These are phyloP conservation scores for Microdon myrmicae DNA, from an alignment of 2,888 invertebrate species.

Conservation along the genomic window DNA sequence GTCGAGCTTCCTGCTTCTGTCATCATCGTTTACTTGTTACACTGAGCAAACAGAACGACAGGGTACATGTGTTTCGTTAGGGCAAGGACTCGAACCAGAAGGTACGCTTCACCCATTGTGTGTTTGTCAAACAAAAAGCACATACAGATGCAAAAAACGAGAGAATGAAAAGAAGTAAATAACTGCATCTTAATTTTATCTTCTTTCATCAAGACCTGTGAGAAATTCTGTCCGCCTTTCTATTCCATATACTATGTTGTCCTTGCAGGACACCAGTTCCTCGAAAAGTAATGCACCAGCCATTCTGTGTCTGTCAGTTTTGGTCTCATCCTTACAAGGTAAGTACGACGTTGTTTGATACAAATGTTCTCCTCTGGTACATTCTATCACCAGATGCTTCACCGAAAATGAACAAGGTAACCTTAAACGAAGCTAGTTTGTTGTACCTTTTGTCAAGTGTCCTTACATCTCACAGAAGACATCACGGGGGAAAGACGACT, in stretches of 20 bases:
- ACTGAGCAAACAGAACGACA: constrained; percentile 30
- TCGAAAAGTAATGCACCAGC: constrained; percentile 13
- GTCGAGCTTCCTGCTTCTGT: constrained; percentile 6
- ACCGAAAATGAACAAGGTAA: constrained; percentile 42
- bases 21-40: constrained; percentile 40
- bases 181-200: constrained; percentile 44
- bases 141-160: constrained; percentile 1
- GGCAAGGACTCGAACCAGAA: constrained; percentile 22
- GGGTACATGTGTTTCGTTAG: constrained; percentile 28
- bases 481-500: constrained; percentile 22
- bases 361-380: constrained; percentile 1
- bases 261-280: constrained; percentile 8
- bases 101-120: background rate
- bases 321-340: background rate
- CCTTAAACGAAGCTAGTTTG: constrained; percentile 49
- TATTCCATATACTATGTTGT: constrained; percentile 2
- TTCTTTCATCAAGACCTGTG: constrained; percentile 35
- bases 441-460: constrained; percentile 45
- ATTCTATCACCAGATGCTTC: constrained; percentile 9
- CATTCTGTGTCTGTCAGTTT: constrained; percentile 1
- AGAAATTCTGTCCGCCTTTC: background rate
- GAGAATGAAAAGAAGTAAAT: constrained; percentile 28
- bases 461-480: constrained; percentile 42
- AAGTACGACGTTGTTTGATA: constrained; percentile 2
- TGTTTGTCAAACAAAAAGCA: constrained; percentile 24